Evolutionary conservation across 2,888 invertebrate species (phyloP).

Genomic region (Invenusta paracnida): DNA sequence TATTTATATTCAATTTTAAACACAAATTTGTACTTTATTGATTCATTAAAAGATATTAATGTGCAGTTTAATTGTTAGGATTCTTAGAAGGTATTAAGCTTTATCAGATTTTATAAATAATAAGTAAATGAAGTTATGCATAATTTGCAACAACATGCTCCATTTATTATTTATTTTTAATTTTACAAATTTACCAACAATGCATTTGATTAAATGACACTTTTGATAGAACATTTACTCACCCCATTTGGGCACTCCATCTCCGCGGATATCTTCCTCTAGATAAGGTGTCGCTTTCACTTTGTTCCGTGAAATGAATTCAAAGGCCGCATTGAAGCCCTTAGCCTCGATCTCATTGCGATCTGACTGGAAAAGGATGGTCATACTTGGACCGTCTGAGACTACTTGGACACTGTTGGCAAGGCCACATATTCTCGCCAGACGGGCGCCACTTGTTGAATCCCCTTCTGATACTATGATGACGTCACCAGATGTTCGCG

Average conservation of each 20-base stretch:
- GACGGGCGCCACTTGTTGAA: slow-evolving; percentile 12
- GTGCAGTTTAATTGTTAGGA: no score
- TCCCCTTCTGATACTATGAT: slow-evolving; percentile 32
- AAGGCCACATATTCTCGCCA: slow-evolving; percentile 34
- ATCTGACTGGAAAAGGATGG: slow-evolving; percentile 27
- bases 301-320: slow-evolving; percentile 30
- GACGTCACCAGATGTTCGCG: not conserved
- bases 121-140: no score
- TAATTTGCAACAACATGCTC: no score
- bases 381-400: slow-evolving; percentile 24
- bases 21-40: no score
- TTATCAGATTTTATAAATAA: no score
- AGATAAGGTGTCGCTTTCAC: slow-evolving; percentile 28
- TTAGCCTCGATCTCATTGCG: slow-evolving; percentile 28
- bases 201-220: no score
- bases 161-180: no score
- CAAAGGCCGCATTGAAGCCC: slow-evolving; percentile 33
- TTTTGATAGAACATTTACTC: no score
- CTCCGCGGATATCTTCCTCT: slow-evolving; percentile 1
- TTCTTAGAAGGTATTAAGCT: no score
- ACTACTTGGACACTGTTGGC: slow-evolving; percentile 36
- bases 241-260: not conserved
- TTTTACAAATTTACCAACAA: no score
- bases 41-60: no score
- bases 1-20: no score